Evolutionary conservation across 2,888 invertebrate species (phyloP), one percentile per base, ranked within the genome.

Genomic region (Eupithecia subfuscata): DNA sequence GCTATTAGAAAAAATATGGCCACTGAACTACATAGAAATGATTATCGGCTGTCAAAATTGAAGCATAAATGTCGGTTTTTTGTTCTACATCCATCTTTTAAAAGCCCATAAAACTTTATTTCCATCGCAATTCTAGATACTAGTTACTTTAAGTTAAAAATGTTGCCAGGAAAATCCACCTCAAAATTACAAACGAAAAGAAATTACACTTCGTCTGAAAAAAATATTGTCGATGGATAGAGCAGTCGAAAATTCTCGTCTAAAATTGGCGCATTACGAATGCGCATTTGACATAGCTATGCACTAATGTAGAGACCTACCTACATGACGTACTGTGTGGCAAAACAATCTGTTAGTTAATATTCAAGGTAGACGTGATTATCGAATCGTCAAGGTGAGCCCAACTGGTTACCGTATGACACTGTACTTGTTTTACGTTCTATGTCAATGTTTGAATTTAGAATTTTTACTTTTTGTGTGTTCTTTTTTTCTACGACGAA

Each of bases 311-410:
- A 70, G 52, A 73, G 75, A 76, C 75, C 8, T 75, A 60, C 25
- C 76, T 79, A 80, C 80, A 77, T 78, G 75, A 77, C 81, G 81
- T 84, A 79, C 81, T 43, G 80, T 79, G 79, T 83, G 80, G 85
- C 89, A 89, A 89, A 91, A 90, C 92, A 91, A 89, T 91, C 88
- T 82, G 91, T 90, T 92, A 91, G 91, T 93, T 91, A 91, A 88
- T 91, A 94, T 93, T 94, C 94, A 94, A 95, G 94, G 94, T 90
- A 87, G 89, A 87, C 91, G 79, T 92, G 93, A 91, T 94, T 93
- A 94, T 93, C 92, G 86, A 91, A 92, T 89, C 91, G 88, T 86
- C 93, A 93, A 94, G 94, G 93, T 90, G 87, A 92, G 79, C 85
- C 86, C 77, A 87, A 87, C 88, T 86, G 85, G 87, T 86, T 84